A percentile compares a stretch with the other conserved stretches of the same genome.
phyloP scores from a whole-genome alignment of 2,797 vertebrate species.

The Poecilia gillii region DNA sequence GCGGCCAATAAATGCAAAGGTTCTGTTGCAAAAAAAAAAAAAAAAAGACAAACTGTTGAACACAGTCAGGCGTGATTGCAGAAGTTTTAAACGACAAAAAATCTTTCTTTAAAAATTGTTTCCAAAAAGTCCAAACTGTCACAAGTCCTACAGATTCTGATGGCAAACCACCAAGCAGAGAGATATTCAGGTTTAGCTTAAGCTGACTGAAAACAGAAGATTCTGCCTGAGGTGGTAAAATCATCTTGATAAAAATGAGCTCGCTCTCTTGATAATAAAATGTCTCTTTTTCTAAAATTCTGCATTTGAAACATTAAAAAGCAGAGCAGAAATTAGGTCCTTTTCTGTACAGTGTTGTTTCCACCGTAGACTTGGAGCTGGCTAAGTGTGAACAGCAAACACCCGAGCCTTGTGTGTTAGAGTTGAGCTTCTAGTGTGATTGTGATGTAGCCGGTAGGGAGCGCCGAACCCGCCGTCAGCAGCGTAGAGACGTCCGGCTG shows the following conservation, averaged over 20 bases:
- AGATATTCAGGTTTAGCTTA: not conserved
- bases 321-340: slow-evolving; percentile 29
- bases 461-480: slow-evolving; percentile 74
- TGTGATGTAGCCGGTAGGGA: slow-evolving; percentile 90
- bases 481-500: slow-evolving; percentile 68
- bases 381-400: slow-evolving; percentile 94
- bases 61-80: not conserved
- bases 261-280: not conserved
- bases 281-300: slow-evolving; percentile 45
- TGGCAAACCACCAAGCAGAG: not conserved
- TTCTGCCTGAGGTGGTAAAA: no score
- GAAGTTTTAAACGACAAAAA: not conserved
- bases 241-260: not conserved
- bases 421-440: slow-evolving; percentile 88
- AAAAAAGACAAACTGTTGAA: not conserved
- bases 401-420: slow-evolving; percentile 92
- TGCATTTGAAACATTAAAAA: slow-evolving; percentile 45
- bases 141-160: not conserved
- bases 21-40: not conserved
- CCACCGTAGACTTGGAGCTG: slow-evolving; percentile 90
- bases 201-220: not conserved
- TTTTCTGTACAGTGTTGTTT: slow-evolving; percentile 72
- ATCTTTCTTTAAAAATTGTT: not conserved
- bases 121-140: not conserved
- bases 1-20: not conserved